Conservation (phyloP, 53 echinoderm and acorn worm genomes). For the Stichopus horrens region DNA sequence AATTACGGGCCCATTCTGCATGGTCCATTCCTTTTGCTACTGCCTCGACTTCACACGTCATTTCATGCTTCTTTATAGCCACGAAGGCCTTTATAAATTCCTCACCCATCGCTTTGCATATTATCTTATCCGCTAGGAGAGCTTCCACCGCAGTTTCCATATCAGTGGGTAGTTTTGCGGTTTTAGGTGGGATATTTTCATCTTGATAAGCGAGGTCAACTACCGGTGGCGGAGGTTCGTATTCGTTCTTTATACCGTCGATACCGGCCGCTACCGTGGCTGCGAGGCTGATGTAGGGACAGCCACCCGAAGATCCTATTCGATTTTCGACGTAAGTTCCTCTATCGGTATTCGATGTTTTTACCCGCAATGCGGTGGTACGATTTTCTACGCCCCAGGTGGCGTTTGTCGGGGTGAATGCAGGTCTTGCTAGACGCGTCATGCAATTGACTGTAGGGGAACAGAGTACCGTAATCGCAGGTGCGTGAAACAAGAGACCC, state of each 20-base stretch:
- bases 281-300: constrained; percentile 68
- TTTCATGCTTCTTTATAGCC: constrained; percentile 29
- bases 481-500: constrained; percentile 67
- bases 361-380: constrained; percentile 62
- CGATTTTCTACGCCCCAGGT: constrained; percentile 75
- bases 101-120: constrained; percentile 41
- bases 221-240: constrained; percentile 42
- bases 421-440: constrained; percentile 31
- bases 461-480: constrained; percentile 58
- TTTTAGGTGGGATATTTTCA: constrained; percentile 38
- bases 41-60: neutral
- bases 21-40: neutral
- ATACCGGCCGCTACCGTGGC: constrained; percentile 74
- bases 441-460: constrained; percentile 68
- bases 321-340: constrained; percentile 78
- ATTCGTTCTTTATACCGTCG: constrained; percentile 65
- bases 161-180: constrained; percentile 39
- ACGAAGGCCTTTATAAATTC: constrained; percentile 35
- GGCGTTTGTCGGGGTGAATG: constrained; percentile 45
- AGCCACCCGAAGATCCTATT: constrained; percentile 58
- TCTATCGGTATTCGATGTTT: constrained; percentile 48
- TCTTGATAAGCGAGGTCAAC: constrained; percentile 34
- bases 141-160: constrained; percentile 54
- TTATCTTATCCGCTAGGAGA: constrained; percentile 46
- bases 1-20: constrained; percentile 17